Conservation (phyloP, 1,140 invertebrate genomes). For the Thaumetopoea pityocampa region DNA sequence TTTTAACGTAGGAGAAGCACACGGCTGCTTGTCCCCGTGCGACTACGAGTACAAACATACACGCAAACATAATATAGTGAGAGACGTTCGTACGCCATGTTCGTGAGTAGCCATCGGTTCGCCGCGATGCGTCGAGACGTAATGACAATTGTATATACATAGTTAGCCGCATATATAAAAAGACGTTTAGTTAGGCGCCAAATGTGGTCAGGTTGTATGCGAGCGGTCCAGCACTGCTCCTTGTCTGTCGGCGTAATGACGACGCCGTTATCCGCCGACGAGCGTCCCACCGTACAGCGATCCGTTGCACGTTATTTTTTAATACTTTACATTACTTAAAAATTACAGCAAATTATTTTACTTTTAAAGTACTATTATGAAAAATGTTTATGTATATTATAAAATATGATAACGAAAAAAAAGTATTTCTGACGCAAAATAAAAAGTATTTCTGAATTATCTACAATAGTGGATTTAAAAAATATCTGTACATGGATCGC, state of each 20-base stretch:
- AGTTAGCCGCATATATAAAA: conserved; percentile 71
- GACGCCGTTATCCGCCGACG: no score
- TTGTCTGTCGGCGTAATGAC: conserved; percentile 4
- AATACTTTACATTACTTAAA: no score
- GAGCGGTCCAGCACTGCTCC: conserved; percentile 22
- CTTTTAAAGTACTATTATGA: no score
- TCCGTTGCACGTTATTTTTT: not conserved
- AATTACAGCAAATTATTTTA: no score
- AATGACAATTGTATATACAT: conserved; percentile 67
- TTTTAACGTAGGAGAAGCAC: conserved; percentile 72
- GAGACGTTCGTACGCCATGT: conserved; percentile 65
- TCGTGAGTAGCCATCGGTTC: conserved; percentile 74
- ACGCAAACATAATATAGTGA: conserved; percentile 64
- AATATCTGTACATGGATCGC: conserved; percentile 17
- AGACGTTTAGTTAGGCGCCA: conserved; percentile 47
- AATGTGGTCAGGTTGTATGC: conserved; percentile 22
- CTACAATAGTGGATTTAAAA: no score
- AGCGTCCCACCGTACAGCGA: not conserved
- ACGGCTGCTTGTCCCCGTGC: conserved; percentile 72
- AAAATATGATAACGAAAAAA: no score
- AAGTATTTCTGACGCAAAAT: no score
- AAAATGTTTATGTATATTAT: no score
- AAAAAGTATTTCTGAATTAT: no score
- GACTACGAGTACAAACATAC: conserved; percentile 68
- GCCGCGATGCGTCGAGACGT: conserved; percentile 69